Conservation (phyloP, 2,113 vertebrate genomes). For the Microcebus tavaratra region DNA sequence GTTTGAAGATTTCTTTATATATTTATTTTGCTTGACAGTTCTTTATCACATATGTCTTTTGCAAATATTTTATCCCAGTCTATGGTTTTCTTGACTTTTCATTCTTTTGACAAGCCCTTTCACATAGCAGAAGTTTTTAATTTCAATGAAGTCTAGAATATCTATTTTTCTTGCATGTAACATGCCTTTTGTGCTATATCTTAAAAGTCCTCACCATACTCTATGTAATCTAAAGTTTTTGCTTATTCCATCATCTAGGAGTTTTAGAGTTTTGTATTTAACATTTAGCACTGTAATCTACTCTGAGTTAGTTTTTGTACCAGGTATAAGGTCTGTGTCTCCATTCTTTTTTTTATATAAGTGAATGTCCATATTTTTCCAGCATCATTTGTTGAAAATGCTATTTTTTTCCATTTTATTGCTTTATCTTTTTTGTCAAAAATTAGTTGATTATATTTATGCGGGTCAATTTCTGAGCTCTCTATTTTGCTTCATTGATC, state of each 20-base stretch:
- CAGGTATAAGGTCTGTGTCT: no score
- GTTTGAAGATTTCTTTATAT: neutral
- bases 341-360: no score
- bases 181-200: neutral
- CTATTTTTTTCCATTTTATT: neutral
- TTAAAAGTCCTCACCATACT: neutral
- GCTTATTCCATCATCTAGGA: no score
- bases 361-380: no score
- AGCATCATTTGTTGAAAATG: neutral
- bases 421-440: neutral
- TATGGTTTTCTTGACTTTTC: neutral
- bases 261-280: no score
- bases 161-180: neutral
- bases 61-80: neutral
- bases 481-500: neutral
- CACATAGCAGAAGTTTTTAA: neutral
- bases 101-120: neutral
- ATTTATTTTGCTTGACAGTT: neutral
- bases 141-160: neutral
- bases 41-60: neutral
- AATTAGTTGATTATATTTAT: neutral
- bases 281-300: no score
- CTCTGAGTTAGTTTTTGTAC: no score
- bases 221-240: no score
- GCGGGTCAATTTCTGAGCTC: neutral